Evolutionary conservation across 2,113 vertebrate genomes (phyloP), one percentile per base, ranked within the genome.

Genomic region (Mohoua ochrocephala): DNA sequence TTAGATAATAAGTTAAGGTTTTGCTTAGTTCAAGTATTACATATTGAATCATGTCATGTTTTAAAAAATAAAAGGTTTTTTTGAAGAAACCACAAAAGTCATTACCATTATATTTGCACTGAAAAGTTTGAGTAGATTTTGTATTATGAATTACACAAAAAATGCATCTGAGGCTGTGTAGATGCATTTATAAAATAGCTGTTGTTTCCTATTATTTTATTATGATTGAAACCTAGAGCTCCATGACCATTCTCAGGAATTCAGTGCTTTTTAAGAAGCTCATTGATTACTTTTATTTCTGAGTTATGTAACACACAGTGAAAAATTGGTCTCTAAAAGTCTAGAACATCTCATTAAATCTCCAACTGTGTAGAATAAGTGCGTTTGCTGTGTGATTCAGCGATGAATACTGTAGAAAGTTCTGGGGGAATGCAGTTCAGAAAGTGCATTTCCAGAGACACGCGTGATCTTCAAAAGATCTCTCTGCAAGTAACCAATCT

Each of bases 401-500:
- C 52, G 53, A 68, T 41, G 6, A 92, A 87, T 11, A 59, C 17
- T 17, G 22, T 35, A 59, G 59, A 49, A 50, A 70, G 33, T 54
- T 91, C 30, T 37, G n/a, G 27, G 83, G 15, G 6, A 91, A 78
- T 47, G 52, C 5, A 21, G 13, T 28, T 85, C 19, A 54, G n/a
- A 71, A 82, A 83, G 11, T 11, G 2, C 20, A 61, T 35, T 31
- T 20, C 15, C 20, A 44, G 11, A 5, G 1, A 33, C 8, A 35
- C 3, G 14, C 0, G 0, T 23, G 37, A 45, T 11, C 16, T 49
- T 70, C 35, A 80, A 31, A 84, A 42, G 6, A 64, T 54, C 26
- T 65, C 33, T 83, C 52, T 89, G 45, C 1, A 1, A 67, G 9
- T 45, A 82, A 44, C 11, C 9, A 67, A 57, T 28, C 3, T 44